Evolutionary conservation across 2,888 invertebrate species (phyloP).

Genomic region (Drosophila merina): DNA sequence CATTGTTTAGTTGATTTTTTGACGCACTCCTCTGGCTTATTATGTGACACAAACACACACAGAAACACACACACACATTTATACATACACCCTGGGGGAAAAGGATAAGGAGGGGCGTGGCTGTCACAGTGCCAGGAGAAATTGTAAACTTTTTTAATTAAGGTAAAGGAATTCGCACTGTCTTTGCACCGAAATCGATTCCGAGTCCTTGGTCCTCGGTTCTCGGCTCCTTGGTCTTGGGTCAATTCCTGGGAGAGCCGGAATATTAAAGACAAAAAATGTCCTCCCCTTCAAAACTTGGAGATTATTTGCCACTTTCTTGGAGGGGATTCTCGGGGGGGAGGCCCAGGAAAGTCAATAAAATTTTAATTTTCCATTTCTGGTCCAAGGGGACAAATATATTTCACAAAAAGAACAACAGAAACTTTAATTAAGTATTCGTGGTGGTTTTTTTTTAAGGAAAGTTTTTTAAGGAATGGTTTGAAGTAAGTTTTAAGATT

Average conservation of each 20-base stretch:
- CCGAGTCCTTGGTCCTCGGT: neutral
- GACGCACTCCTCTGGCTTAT: slow-evolving; percentile 61
- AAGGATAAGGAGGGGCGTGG: slow-evolving; percentile 5
- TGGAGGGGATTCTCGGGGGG: neutral
- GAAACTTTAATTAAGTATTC: slow-evolving; percentile 1
- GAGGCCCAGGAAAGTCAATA: slow-evolving; percentile 11
- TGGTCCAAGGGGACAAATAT: slow-evolving; percentile 3
- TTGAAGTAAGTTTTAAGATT: too few relatives aligned
- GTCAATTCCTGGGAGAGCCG: slow-evolving; percentile 12
- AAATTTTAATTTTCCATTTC: slow-evolving; percentile 9
- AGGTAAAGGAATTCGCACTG: slow-evolving; percentile 67
- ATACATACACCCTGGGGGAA: neutral
- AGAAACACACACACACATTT: neutral
- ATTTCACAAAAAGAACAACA: neutral
- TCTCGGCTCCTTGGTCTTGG: neutral
- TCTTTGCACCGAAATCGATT: slow-evolving; percentile 28
- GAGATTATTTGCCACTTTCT: slow-evolving; percentile 22
- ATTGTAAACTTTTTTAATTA: slow-evolving; percentile 73
- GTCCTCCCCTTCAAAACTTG: slow-evolving; percentile 7
- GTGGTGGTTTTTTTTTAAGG: neutral
- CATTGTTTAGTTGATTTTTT: slow-evolving; percentile 67
- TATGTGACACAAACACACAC: slow-evolving; percentile 50
- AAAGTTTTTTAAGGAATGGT: neutral
- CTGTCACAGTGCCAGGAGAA: slow-evolving; percentile 59
- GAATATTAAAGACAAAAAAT: neutral